Base-by-base conservation (phyloP, 2,797 vertebrate genomes). In the Rachycentron canadum region DNA sequence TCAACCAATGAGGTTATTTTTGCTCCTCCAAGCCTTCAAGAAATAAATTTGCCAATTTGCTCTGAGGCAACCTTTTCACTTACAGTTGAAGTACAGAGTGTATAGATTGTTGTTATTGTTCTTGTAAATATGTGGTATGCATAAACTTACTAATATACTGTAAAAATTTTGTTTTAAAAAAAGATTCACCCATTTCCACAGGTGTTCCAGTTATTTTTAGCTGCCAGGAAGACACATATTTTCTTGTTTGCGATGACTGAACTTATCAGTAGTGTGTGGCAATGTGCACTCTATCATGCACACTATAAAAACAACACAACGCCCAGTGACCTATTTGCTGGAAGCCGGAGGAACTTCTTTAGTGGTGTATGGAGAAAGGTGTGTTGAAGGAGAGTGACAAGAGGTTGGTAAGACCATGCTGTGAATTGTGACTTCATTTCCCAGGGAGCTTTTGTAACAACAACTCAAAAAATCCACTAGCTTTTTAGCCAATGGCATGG, bases 331-430 rank as follows among this genome's bases (percentile, higher is more conserved):
- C 85, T 81, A 88, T 82, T 86, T 61, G 78, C 87, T 87, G 86
- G 89, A 85, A 83, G 88, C 84, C 61, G 87, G 94, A 95, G 94
- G 91, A 91, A 88, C 94, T 95, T 95, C 94, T 95, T 95, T 94
- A 93, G 93, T 93, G 89, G 93, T 84, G 43, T 76, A 93, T 93
- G 91, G 85, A 90, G 83, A 85, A 73, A 91, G 89, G 84, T 89
- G 90, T 91, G 90, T 91, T 88, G 88, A 73, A 89, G 87, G 87
- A 91, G 81, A 92, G 91, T 93, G 92, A 91, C 81, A 83, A 73
- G 86, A 91, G 91, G 88, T 92, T 90, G 89, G 89, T 91, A 84
- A 19, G 78, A 90, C 91, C 90, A 94, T 95, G 94, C 89, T 90
- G 93, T 92, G 93, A 94, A 91, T 81, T 85, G 88, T 85, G 90